Evolutionary conservation across 2,888 invertebrate species (phyloP), one percentile per base, ranked within the genome.

Genomic region (Laothoe populi): DNA sequence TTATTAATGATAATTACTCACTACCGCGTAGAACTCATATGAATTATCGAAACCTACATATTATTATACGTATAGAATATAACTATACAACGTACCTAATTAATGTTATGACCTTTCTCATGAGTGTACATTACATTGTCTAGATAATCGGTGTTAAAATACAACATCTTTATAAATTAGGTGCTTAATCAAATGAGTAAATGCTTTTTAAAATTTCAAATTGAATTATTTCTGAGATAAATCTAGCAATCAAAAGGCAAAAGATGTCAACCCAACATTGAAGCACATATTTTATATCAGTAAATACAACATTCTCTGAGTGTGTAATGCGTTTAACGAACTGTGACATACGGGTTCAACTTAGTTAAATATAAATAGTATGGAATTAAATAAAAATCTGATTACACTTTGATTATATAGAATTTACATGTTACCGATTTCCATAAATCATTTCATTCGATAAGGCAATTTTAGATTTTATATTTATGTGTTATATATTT

Each of bases 241-340:
- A 53, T 53, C 35, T 31, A 31, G 35, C 16, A 13, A 19, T 35
- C 16, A 16, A 49, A 35, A 53, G 16, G 31, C 53, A 53, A 53
- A 53, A 35, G 26, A 49, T 13, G 53, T 35, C 19, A 53, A 53
- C 0, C 19, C 16, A 49, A 53, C 19, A 53, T 53, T 35, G 7
- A n/a, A n/a, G n/a, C n/a, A n/a, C n/a, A n/a, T n/a, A n/a, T n/a
- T n/a, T n/a, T n/a, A n/a, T n/a, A n/a, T n/a, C n/a, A 8, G 11
- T 19, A 35, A 35, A 53, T 35, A 19, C 53, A 31, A 53, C 23
- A 23, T 31, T 53, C 35, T 53, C 35, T 53, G 53, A 53, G 53
- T 53, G 53, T 35, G 53, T 53, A 53, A 53, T 53, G 53, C 53
- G 53, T 53, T 19, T 35, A 53, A 53, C 53, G 53, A 53, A 53